Evolutionary conservation across 1,140 invertebrate genomes (phyloP).

Genomic region (Hyposmocoma kahamanoa): DNA sequence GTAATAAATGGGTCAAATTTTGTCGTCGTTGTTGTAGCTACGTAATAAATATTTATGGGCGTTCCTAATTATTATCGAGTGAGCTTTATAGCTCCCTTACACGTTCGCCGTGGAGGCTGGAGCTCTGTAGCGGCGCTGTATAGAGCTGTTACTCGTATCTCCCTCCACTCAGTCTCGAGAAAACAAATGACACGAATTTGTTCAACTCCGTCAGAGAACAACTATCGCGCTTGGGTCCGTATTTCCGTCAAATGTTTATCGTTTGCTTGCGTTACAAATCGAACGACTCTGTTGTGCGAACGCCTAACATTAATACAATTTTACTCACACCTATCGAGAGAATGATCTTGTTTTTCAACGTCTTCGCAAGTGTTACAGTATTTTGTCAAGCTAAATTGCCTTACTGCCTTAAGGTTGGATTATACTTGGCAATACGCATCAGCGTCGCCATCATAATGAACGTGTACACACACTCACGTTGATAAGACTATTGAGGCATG

Average conservation of each 20-base stretch:
- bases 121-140: constrained; percentile 15
- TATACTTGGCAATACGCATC: no score
- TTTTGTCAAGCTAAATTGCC: no score
- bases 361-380: no score
- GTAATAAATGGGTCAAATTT: constrained; percentile 7
- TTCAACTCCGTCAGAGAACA: constrained; percentile 29
- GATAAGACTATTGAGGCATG: no score
- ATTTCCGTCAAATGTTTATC: constrained; percentile 26
- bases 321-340: no score
- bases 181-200: constrained; percentile 50
- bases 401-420: no score
- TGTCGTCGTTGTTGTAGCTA: constrained; percentile 1
- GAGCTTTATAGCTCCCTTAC: constrained; percentile 15
- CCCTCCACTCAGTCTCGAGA: no score
- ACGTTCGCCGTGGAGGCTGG: background rate
- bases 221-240: constrained; percentile 27
- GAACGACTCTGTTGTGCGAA: constrained; percentile 19
- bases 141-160: constrained; percentile 28
- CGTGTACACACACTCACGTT: no score
- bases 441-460: no score
- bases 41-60: constrained; percentile 8
- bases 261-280: constrained; percentile 23
- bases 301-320: no score
- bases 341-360: no score
- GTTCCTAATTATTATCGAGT: constrained; percentile 22